Percentiles rank a stretch among this genome's conserved stretches.
phyloP scores from a whole-genome alignment of 2,888 invertebrate species.

The Rosalia funebris region DNA sequence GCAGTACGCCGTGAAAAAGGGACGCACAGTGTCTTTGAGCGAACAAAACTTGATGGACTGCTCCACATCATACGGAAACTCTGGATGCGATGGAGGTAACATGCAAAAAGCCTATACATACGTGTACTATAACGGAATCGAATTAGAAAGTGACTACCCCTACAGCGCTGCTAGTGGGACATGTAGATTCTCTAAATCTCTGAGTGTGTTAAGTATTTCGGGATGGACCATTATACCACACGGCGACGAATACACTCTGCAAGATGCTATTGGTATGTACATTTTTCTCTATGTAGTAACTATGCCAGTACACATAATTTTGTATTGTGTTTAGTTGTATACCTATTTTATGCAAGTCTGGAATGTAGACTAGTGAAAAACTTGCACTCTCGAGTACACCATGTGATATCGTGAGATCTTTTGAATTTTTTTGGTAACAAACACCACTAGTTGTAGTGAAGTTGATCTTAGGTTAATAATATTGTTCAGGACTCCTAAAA shows the following conservation, averaged over 20 bases:
- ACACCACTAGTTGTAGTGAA: too few relatives aligned
- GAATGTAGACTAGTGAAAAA: background rate
- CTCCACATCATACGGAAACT: conserved; percentile 73
- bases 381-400: too few relatives aligned
- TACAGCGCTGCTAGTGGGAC: conserved; percentile 74
- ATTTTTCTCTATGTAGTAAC: background rate
- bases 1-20: conserved; percentile 85
- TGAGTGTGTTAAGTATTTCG: background rate
- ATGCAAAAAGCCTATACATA: conserved; percentile 83
- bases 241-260: background rate
- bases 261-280: conserved; percentile 69
- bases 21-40: conserved; percentile 84
- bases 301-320: too few relatives aligned
- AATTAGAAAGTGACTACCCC: conserved; percentile 84
- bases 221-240: background rate
- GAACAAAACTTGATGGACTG: conserved; percentile 87
- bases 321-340: too few relatives aligned
- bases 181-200: conserved; percentile 58
- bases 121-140: conserved; percentile 81
- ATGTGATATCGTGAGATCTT: too few relatives aligned
- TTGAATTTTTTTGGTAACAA: too few relatives aligned
- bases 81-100: conserved; percentile 85
- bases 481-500: too few relatives aligned
- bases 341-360: too few relatives aligned
- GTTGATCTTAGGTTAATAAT: too few relatives aligned